Conservation (phyloP, 37 sponge, comb jelly and placozoan species). For the Axinella damicornis region DNA sequence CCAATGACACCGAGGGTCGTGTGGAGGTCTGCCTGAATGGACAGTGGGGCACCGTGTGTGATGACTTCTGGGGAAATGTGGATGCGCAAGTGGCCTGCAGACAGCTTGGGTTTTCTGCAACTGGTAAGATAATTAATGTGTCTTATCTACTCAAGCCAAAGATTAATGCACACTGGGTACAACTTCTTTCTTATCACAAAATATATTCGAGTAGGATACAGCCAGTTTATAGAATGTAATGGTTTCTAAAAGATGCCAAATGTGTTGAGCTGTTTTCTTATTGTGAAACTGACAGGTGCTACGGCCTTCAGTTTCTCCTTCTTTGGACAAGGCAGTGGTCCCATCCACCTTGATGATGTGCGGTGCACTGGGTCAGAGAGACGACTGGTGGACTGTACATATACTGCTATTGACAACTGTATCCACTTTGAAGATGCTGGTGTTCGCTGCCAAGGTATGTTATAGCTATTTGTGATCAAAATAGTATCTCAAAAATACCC, state of each 20-base stretch:
- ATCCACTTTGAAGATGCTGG: constrained; percentile 33
- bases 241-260: too few species aligned
- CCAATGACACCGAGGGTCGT: constrained; percentile 15
- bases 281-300: too few species aligned
- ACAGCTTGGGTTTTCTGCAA: constrained; percentile 27
- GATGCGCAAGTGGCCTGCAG: constrained; percentile 55
- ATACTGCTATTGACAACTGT: not conserved
- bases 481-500: too few species aligned
- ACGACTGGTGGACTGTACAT: not conserved
- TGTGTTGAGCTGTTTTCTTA: too few species aligned
- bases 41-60: constrained; percentile 55
- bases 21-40: constrained; percentile 33
- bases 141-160: too few species aligned
- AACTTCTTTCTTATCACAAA: too few species aligned
- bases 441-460: not conserved
- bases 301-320: not conserved
- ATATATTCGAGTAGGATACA: too few species aligned
- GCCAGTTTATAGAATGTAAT: too few species aligned
- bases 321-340: not conserved
- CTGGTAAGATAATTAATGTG: too few species aligned
- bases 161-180: too few species aligned
- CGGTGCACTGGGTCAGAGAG: not conserved
- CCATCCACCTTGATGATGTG: not conserved
- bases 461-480: too few species aligned
- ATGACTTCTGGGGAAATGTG: constrained; percentile 20